Percentiles rank a stretch among this genome's conserved stretches.
These are phyloP conservation scores for Tragelaphus strepsiceros DNA, from an alignment of 2,113 vertebrate species.

Conservation along the genomic window DNA sequence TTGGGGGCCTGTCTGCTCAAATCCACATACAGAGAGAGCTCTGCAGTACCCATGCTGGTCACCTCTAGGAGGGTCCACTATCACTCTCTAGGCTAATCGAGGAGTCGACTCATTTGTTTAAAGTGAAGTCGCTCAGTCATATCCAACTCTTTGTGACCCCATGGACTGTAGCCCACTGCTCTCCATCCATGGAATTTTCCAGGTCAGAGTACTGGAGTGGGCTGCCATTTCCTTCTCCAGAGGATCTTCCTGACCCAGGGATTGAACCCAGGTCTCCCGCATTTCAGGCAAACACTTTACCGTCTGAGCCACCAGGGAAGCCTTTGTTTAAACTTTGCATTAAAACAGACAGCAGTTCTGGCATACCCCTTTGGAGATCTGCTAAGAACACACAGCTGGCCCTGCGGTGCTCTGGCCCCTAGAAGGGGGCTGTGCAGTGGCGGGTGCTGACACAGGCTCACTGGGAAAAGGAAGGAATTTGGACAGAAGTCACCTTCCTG, in stretches of 20 bases:
- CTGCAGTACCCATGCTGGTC: not conserved
- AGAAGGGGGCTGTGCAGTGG: no score
- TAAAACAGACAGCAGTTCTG: not conserved
- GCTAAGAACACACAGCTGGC: no score
- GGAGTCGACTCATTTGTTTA: not conserved
- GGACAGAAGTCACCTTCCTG: not conserved
- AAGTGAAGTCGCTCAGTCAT: not conserved
- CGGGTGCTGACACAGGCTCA: no score
- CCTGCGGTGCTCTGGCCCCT: not conserved
- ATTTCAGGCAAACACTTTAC: not conserved
- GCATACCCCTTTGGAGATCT: not conserved
- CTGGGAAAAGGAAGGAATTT: not conserved
- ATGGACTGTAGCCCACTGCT: no score
- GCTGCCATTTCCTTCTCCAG: no score
- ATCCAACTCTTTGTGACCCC: no score
- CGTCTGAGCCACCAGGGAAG: not conserved
- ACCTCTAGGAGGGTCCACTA: not conserved
- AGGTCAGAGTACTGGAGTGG: no score
- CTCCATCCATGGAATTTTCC: no score
- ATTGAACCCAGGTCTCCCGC: not conserved
- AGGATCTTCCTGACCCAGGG: not conserved
- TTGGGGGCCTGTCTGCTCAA: not conserved
- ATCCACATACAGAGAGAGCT: fast-evolving
- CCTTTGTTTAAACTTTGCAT: not conserved
- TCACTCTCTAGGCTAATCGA: not conserved